These are phyloP conservation scores for Eulithis prunata DNA, from an alignment of 2,888 invertebrate species.

Conservation along the genomic window DNA sequence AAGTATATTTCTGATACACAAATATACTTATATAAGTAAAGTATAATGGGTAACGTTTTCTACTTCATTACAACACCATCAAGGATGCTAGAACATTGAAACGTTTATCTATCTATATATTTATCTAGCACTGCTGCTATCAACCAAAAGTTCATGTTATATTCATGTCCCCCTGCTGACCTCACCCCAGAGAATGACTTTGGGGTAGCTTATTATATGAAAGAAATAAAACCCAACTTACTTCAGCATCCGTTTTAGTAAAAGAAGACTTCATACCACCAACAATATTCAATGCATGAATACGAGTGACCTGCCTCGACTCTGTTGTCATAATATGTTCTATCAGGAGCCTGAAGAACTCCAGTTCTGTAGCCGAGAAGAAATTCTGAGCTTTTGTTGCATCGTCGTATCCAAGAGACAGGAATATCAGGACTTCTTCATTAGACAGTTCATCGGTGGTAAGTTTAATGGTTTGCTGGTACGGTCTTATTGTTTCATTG, in stretches of 20 bases:
- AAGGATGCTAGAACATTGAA: too few species aligned
- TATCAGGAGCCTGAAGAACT: slow-evolving; percentile 70
- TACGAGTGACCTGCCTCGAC: slow-evolving; percentile 66
- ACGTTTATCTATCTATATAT: too few species aligned
- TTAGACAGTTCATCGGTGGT: slow-evolving; percentile 67
- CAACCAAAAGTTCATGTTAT: too few species aligned
- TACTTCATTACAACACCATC: too few species aligned
- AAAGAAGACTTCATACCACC: slow-evolving; percentile 65
- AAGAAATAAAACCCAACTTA: slow-evolving; percentile 43
- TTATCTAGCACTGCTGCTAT: too few species aligned
- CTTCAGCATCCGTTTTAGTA: slow-evolving; percentile 72
- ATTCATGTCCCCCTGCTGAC: too few species aligned
- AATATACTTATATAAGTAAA: too few species aligned
- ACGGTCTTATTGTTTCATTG: slow-evolving; percentile 65
- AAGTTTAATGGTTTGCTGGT: slow-evolving; percentile 69
- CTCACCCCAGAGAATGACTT: too few species aligned
- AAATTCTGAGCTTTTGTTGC: slow-evolving; percentile 71
- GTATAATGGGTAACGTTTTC: too few species aligned
- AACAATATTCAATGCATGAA: slow-evolving; percentile 71
- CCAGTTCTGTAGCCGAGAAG: slow-evolving; percentile 67
- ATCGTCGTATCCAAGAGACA: slow-evolving; percentile 69
- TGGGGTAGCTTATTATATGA: too few species aligned
- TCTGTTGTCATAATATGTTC: slow-evolving; percentile 74
- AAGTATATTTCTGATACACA: too few species aligned
- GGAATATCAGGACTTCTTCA: slow-evolving; percentile 68